A percentile compares a stretch with the other conserved stretches of the same genome.
These are phyloP conservation scores for Danionella cerebrum DNA, from an alignment of 2,113 vertebrate genomes.

Conservation along the genomic window DNA sequence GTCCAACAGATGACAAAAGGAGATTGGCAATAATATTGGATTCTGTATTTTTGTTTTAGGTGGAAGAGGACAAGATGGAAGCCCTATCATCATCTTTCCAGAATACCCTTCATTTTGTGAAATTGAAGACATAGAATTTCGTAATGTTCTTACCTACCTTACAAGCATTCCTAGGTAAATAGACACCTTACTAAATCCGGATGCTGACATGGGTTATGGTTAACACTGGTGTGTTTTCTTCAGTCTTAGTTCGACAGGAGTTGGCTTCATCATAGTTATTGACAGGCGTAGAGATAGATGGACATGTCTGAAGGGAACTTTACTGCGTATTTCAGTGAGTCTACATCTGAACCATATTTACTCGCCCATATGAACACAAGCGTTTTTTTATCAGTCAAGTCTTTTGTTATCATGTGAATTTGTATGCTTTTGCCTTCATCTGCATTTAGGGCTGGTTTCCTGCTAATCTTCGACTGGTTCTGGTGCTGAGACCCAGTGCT, in stretches of 20 bases:
- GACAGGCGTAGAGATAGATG: slow-evolving; percentile 95
- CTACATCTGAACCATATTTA: not conserved
- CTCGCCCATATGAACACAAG: not conserved
- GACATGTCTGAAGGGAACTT: slow-evolving; percentile 91
- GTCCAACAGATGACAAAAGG: not conserved
- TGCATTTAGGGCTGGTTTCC: slow-evolving; percentile 82
- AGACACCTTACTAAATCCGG: not conserved
- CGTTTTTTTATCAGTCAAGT: not conserved
- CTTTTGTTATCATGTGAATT: not conserved
- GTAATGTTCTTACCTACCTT: slow-evolving; percentile 90
- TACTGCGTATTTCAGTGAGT: slow-evolving; percentile 92
- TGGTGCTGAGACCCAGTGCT: slow-evolving; percentile 83
- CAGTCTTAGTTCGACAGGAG: slow-evolving; percentile 83
- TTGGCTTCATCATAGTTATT: slow-evolving; percentile 95
- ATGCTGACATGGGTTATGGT: not conserved
- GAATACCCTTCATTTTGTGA: slow-evolving; percentile 87
- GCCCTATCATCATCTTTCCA: slow-evolving; percentile 93
- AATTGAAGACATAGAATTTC: slow-evolving; percentile 85
- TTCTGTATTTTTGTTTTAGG: slow-evolving; percentile 57
- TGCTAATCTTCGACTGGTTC: slow-evolving; percentile 87
- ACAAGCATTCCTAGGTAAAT: slow-evolving; percentile 90
- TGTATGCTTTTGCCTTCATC: not conserved
- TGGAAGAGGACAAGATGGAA: slow-evolving; percentile 84
- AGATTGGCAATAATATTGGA: not conserved
- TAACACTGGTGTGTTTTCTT: not conserved